Percentiles rank a stretch among this genome's conserved stretches.
Evolutionary conservation across 2,113 vertebrate species (phyloP).

Genomic region (Notarius quadriscutis): DNA sequence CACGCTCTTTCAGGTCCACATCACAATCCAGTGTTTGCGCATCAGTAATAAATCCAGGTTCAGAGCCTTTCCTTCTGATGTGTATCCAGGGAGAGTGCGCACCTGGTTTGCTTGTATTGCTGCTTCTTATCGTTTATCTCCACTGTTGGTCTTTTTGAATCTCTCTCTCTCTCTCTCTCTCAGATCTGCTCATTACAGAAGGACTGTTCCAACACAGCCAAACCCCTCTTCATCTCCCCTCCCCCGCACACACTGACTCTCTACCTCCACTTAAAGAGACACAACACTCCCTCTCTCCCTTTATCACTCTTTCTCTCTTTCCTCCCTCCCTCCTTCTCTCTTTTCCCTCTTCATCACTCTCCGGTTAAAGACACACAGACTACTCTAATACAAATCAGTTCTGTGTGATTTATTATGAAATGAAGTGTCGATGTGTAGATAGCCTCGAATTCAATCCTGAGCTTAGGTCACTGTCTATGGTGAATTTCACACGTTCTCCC

Average conservation of each 20-base stretch:
- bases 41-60: slow-evolving; percentile 39
- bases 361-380: slow-evolving; percentile 5
- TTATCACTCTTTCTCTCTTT: neutral
- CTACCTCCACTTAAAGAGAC: slow-evolving; percentile 74
- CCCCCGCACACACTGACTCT: slow-evolving; percentile 48
- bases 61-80: slow-evolving; percentile 11
- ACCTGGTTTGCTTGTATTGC: slow-evolving; percentile 29
- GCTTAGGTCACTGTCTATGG: neutral
- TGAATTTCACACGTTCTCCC: neutral
- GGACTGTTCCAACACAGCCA: slow-evolving; percentile 59
- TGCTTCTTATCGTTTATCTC: slow-evolving; percentile 40
- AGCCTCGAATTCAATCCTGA: neutral
- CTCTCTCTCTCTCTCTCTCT: slow-evolving; percentile 51
- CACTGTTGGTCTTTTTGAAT: slow-evolving; percentile 38
- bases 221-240: slow-evolving; percentile 49
- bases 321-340: slow-evolving; percentile 33
- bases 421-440: neutral
- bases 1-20: slow-evolving; percentile 40
- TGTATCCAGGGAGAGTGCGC: slow-evolving; percentile 1
- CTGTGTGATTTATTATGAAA: neutral
- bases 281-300: slow-evolving; percentile 51
- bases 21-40: slow-evolving; percentile 39
- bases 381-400: neutral
- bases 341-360: slow-evolving; percentile 31
- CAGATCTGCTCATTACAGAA: slow-evolving; percentile 68